A percentile compares a stretch with the other conserved stretches of the same genome.
Evolutionary conservation across 2,888 invertebrate species (phyloP).

Genomic region (Epinotia brunnichana): DNA sequence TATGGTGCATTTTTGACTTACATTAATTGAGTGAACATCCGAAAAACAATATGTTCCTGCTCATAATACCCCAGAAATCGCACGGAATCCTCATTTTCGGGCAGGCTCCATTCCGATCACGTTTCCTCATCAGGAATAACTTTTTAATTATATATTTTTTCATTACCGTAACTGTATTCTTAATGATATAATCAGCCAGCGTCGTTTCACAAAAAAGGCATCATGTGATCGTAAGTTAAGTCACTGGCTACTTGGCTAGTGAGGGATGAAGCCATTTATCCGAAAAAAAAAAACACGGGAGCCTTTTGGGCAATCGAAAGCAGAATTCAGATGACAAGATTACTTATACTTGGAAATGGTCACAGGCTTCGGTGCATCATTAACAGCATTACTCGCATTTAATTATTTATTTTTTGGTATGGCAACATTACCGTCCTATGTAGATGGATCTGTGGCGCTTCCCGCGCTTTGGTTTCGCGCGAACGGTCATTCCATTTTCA

Average conservation of each 20-base stretch:
- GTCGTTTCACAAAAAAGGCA: conserved; percentile 61
- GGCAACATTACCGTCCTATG: conserved; percentile 33
- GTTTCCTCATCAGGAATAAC: conserved; percentile 38
- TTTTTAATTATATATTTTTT: conserved; percentile 44
- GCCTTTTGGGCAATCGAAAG: conserved; percentile 68
- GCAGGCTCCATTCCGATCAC: conserved; percentile 33
- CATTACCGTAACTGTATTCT: conserved; percentile 38
- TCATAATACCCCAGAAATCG: conserved; percentile 36
- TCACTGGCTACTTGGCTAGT: conserved; percentile 48
- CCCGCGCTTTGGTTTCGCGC: conserved; percentile 23
- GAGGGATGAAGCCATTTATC: conserved; percentile 80
- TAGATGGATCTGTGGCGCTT: conserved; percentile 34
- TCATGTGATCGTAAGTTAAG: conserved; percentile 64
- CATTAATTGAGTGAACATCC: conserved; percentile 7
- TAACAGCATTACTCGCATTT: conserved; percentile 77
- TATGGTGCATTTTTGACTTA: conserved; percentile 13
- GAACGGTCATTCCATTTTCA: conserved; percentile 21
- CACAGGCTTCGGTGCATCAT: conserved; percentile 72
- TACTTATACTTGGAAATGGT: conserved; percentile 81
- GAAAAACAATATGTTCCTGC: conserved; percentile 10
- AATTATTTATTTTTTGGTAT: conserved; percentile 65
- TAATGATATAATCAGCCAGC: conserved; percentile 67
- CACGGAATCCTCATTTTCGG: conserved; percentile 24
- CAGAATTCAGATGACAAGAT: conserved; percentile 77
- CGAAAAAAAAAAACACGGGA: conserved; percentile 73